phyloP scores from a whole-genome alignment of 2,888 invertebrate species.

The Laothoe populi region DNA sequence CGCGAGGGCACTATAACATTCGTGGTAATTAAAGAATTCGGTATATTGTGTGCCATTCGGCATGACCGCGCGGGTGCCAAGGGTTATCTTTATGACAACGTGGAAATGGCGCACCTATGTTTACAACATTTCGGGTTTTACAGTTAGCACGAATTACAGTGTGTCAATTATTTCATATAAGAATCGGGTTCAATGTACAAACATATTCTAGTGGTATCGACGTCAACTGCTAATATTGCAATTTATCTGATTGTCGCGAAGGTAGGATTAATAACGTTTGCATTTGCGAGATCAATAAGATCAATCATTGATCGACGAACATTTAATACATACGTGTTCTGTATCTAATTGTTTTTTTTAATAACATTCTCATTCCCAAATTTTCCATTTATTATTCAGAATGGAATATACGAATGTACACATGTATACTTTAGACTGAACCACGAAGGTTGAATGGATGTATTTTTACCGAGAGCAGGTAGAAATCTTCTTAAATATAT shows the following conservation, averaged over 20 bases:
- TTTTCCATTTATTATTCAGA: neutral
- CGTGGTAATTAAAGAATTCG: constrained; percentile 25
- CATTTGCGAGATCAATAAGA: constrained; percentile 12
- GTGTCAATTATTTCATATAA: neutral
- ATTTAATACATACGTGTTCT: neutral
- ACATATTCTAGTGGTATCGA: neutral
- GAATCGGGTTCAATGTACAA: neutral
- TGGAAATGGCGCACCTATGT: constrained; percentile 55
- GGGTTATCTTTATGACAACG: constrained; percentile 50
- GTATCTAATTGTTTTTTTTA: too few relatives aligned
- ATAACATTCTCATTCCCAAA: too few relatives aligned
- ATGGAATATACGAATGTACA: neutral
- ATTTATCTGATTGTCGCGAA: constrained; percentile 2
- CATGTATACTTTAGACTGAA: neutral
- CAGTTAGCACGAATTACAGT: constrained; percentile 52
- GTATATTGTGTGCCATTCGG: neutral
- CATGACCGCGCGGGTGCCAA: neutral
- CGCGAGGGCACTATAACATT: constrained; percentile 31
- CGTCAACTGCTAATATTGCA: neutral
- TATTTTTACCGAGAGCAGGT: constrained; percentile 13
- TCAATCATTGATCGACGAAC: neutral
- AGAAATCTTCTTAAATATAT: constrained; percentile 9
- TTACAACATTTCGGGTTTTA: constrained; percentile 45
- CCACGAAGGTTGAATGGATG: constrained; percentile 12
- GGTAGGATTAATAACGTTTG: constrained; percentile 7